phyloP scores from a whole-genome alignment of 2,888 invertebrate genomes.

The Leptinotarsa tumamoca region DNA sequence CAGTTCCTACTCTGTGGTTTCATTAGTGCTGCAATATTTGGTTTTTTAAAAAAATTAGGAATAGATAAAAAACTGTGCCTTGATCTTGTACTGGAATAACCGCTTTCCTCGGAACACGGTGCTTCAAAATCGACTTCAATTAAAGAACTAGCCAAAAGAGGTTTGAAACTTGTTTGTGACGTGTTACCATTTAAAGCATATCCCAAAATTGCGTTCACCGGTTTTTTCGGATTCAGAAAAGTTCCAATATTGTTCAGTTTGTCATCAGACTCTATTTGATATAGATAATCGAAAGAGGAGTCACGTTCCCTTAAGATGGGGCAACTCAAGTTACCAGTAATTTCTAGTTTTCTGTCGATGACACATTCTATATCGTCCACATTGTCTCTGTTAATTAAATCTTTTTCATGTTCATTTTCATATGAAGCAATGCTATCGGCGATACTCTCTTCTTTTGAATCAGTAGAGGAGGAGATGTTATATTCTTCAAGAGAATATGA shows the following conservation, averaged over 20 bases:
- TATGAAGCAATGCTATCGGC: background rate
- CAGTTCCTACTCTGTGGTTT: constrained; percentile 38
- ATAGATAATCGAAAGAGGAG: constrained; percentile 33
- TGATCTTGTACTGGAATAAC: constrained; percentile 52
- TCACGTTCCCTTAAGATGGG: constrained; percentile 8
- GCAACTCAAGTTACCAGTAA: constrained; percentile 40
- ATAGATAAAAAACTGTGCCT: constrained; percentile 37
- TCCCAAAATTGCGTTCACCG: constrained; percentile 29
- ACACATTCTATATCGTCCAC: background rate
- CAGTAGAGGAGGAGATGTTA: background rate
- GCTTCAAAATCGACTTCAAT: constrained; percentile 11
- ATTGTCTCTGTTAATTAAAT: background rate
- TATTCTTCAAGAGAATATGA: too few relatives aligned
- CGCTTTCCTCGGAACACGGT: constrained; percentile 51
- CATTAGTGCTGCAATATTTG: constrained; percentile 51
- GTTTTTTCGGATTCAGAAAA: background rate
- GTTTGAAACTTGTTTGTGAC: background rate
- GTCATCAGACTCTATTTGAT: constrained; percentile 21
- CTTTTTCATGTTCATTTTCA: constrained; percentile 2
- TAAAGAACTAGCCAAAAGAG: background rate
- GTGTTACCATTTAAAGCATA: constrained; percentile 28
- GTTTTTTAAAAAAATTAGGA: constrained; percentile 51
- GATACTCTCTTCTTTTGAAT: background rate
- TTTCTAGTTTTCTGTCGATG: background rate
- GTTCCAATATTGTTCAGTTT: background rate